These are phyloP conservation scores for Hyphantria cunea DNA, from an alignment of 1,140 invertebrate species.

Conservation along the genomic window DNA sequence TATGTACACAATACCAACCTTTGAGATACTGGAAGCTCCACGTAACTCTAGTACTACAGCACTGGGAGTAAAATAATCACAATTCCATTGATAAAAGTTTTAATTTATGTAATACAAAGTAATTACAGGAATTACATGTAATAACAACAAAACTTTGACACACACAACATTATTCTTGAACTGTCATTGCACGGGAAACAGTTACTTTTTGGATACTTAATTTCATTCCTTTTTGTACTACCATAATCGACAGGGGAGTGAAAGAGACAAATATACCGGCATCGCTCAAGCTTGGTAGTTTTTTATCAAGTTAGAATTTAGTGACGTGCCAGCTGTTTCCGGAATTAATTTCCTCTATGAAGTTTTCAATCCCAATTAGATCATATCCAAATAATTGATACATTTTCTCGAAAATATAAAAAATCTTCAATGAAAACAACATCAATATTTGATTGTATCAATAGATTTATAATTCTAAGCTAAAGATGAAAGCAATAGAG, in stretches of 20 bases:
- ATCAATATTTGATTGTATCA: too few species aligned
- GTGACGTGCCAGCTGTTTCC: conserved; percentile 44
- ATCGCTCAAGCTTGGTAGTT: conserved; percentile 29
- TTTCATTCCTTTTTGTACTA: too few species aligned
- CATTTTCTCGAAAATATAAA: too few species aligned
- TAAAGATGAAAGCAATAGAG: too few species aligned
- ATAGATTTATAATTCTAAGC: too few species aligned
- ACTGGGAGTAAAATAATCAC: conserved; percentile 30
- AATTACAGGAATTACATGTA: conserved; percentile 59
- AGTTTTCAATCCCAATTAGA: too few species aligned
- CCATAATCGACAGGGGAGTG: background rate
- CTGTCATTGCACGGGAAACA: conserved; percentile 52
- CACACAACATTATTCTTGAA: conserved; percentile 64
- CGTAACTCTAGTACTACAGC: conserved; percentile 25
- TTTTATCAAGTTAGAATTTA: conserved; percentile 1
- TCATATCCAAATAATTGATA: too few species aligned
- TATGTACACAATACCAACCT: conserved; percentile 41
- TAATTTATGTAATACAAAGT: conserved; percentile 43
- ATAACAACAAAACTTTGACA: conserved; percentile 80
- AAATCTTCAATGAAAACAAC: too few species aligned
- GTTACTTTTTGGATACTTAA: conserved; percentile 22
- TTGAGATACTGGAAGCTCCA: conserved; percentile 26
- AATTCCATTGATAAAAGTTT: conserved; percentile 57
- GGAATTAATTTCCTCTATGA: background rate
- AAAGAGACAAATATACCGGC: conserved; percentile 38